Base-by-base conservation (phyloP, 2,888 invertebrate genomes). In the Ephialtes manifestator region DNA sequence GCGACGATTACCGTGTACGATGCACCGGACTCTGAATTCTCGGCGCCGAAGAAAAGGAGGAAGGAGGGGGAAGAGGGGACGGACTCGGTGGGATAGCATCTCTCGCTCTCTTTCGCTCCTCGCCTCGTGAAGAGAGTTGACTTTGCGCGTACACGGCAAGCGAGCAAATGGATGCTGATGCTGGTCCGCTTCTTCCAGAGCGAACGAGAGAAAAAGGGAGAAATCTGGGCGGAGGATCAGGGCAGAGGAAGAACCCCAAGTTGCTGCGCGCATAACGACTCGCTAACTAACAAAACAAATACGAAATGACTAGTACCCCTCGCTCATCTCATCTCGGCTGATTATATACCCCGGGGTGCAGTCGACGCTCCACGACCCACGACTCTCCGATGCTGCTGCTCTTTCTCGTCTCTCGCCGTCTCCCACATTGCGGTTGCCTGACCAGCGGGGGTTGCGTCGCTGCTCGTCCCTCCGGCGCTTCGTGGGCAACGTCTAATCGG, bases 241-340 rank as follows among this genome's bases (percentile, higher is more conserved):
- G 76, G 77, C 83, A 75, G 67, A 79, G 68, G 76, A 81, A 63
- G 80, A 70, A 81, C 82, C 71, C 81, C 85, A 58, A 83, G 84
- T 84, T 86, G 60, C 68, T 28, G 58, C 63, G 84, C 83, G 87
- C 89, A 88, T 91, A 90, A 92, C 91, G 90, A 91, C 91, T 91
- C 90, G 91, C 91, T 92, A 92, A 92, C 92, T 93, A 92, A 92
- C 91, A 92, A 93, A 92, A 92, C 92, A 92, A 92, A 92, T 92
- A 92, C 89, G 89, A 91, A 90, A 87, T 84, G 83, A 86, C 88
- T 84, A 58, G 86, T 85, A 85, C 83, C 77, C 74, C 82, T 82
- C 68, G 71, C 90, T 90, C 91, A 90, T 90, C 92, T 91, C 91
- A 91, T 91, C 92, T 90, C 88, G 65, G 90, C 87, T 92, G 92